Evolutionary conservation across 2,797 vertebrate genomes (phyloP).

Genomic region (Epinephelus malabaricus): DNA sequence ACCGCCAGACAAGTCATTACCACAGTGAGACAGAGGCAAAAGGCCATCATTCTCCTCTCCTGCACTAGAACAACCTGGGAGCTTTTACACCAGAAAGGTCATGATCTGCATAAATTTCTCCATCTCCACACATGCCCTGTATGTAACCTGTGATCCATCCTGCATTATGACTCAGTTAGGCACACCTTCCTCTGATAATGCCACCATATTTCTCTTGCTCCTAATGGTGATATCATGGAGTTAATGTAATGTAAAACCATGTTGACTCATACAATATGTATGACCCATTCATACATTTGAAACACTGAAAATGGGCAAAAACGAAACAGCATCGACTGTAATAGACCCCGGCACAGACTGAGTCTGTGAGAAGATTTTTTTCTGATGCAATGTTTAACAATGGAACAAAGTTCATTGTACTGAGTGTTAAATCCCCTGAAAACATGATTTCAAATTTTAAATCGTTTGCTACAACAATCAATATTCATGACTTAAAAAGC

Average conservation of each 20-base stretch:
- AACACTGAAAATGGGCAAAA: conserved; percentile 10
- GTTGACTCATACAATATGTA: conserved; percentile 2
- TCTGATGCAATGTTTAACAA: not conserved
- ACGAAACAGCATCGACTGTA: not conserved
- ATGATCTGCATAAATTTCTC: conserved; percentile 53
- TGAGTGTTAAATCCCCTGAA: not conserved
- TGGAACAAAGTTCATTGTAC: not conserved
- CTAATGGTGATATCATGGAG: conserved; percentile 2
- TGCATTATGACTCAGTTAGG: not conserved
- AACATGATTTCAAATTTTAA: not conserved
- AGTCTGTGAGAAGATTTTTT: not conserved
- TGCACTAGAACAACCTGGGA: conserved; percentile 36
- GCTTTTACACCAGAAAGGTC: conserved; percentile 55
- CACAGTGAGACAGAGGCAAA: conserved; percentile 29
- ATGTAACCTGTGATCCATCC: conserved; percentile 32
- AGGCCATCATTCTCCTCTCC: conserved; percentile 39
- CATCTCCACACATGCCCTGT: conserved; percentile 19
- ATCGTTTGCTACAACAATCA: not conserved
- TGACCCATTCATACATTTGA: conserved; percentile 1
- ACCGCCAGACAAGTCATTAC: conserved; percentile 47
- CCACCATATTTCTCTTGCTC: not conserved
- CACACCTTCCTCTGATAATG: not conserved
- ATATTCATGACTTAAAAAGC: not conserved
- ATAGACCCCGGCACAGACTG: not conserved
- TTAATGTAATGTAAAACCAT: not conserved